These are phyloP conservation scores for Dinoponera quadriceps DNA, from an alignment of 1,140 invertebrate species.

Conservation along the genomic window DNA sequence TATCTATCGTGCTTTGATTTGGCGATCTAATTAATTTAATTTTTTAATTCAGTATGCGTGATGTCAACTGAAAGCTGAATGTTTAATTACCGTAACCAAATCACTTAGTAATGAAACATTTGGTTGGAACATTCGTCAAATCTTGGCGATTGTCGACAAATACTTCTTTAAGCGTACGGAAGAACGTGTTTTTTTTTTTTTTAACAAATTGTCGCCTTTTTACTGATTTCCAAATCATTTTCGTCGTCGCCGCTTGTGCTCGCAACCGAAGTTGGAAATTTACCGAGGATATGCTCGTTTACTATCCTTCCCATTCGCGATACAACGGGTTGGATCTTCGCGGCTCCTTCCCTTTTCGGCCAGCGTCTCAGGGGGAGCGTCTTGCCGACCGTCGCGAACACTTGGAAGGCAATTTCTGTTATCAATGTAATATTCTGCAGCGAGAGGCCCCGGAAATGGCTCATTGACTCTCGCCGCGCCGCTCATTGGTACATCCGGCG, in stretches of 20 bases:
- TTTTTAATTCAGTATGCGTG: too few relatives aligned
- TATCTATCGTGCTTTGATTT: too few relatives aligned
- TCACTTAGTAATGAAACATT: too few relatives aligned
- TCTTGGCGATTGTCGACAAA: too few relatives aligned
- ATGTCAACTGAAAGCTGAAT: too few relatives aligned
- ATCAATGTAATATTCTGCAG: conserved; percentile 82
- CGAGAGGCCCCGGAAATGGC: conserved; percentile 82
- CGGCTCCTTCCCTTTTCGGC: conserved; percentile 5
- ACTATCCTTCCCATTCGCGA: background rate
- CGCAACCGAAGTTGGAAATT: background rate
- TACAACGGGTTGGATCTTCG: background rate
- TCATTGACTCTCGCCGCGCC: conserved; percentile 82
- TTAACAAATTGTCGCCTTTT: too few relatives aligned
- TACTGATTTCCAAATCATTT: too few relatives aligned
- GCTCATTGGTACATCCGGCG: conserved; percentile 84
- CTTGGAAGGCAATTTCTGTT: conserved; percentile 80
- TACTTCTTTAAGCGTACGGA: too few relatives aligned
- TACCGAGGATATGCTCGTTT: background rate
- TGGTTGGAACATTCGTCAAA: too few relatives aligned
- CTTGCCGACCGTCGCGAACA: conserved; percentile 57
- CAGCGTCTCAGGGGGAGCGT: conserved; percentile 54
- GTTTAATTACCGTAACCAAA: too few relatives aligned
- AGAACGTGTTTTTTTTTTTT: too few relatives aligned
- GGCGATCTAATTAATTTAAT: too few relatives aligned
- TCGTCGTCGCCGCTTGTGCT: background rate